Conservation (phyloP, 2,113 vertebrate genomes). For the Sorex araneus region DNA sequence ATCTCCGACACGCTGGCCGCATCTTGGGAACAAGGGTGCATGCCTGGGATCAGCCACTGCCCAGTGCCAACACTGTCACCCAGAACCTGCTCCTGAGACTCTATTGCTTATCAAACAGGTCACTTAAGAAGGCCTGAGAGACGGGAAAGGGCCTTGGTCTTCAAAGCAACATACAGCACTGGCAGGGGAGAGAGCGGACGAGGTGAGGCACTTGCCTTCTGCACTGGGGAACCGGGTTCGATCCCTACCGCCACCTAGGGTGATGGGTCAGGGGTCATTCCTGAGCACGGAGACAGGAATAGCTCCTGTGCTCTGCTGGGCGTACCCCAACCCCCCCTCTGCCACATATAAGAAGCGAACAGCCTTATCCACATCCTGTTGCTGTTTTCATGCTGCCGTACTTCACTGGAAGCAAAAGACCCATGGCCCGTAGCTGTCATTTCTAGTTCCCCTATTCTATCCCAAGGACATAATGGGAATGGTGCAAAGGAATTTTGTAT, state of each 20-base stretch:
- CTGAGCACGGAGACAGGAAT: too few species aligned
- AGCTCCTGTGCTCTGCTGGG: too few species aligned
- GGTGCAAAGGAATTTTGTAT: not conserved
- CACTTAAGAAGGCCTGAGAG: not conserved
- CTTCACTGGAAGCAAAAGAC: not conserved
- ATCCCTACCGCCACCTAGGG: too few species aligned
- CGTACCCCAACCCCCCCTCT: too few species aligned
- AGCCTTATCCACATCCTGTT: rapidly evolving
- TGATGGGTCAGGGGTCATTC: too few species aligned
- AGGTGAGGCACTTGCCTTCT: too few species aligned
- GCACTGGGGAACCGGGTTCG: too few species aligned
- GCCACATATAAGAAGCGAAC: not conserved
- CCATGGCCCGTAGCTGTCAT: not conserved
- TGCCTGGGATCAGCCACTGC: rapidly evolving
- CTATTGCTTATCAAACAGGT: not conserved
- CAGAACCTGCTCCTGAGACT: not conserved
- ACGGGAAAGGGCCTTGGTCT: not conserved
- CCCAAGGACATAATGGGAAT: not conserved
- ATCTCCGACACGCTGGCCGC: not conserved
- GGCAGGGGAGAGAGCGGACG: too few species aligned
- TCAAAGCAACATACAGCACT: too few species aligned
- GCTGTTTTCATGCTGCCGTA: too few species aligned
- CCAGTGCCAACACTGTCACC: rapidly evolving
- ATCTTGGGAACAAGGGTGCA: not conserved
- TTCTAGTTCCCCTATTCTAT: not conserved